Base-by-base conservation (phyloP, 2,113 vertebrate genomes). In the Camelus dromedarius region DNA sequence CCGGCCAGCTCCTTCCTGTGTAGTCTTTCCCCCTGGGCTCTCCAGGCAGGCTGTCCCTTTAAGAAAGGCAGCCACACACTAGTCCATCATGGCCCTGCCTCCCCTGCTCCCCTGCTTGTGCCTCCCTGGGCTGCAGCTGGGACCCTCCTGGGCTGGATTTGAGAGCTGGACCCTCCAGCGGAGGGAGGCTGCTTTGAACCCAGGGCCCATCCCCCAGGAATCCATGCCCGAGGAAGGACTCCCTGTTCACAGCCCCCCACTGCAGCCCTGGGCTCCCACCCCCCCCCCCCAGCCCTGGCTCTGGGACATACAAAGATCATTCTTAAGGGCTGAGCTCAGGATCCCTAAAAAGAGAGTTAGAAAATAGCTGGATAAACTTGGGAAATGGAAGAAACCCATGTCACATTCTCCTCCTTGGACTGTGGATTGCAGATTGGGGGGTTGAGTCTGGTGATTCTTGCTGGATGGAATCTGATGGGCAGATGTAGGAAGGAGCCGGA, bases 251-350 rank as follows among this genome's bases (percentile, higher is more conserved):
- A 92, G 42, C 19, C 26, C 72, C 58, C 72, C 26, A 8, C 38
- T 8, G 79, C 6, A 18, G 62, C 76, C 72, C 60, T 22, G 66
- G 85, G 58, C 76, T 91, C 82, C 96, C 56, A 85, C 20, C 54
- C 69, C 77, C 54, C n/a, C 20, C 54, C 69, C 77, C 54, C 38
- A 30, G 42, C 75, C 80, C 84, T 54, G 98, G 70, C 96, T 94
- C 80, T 81, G 93, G 48, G 94, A 92, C 94, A 1, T 82, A 52
- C 69, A 22, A 85, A 92, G 97, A 93, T 97, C 88, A 86, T 98
- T 97, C 97, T 97, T 97, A 91, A 98, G 86, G 94, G 6, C 95
- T 98, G 97, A 98, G 98, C 97, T 98, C 97, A 97, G 97, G 96
- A 88, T 89, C 96, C 95, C 90, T 87, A 89, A 98, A 98, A 98